These are phyloP conservation scores for Campylomormyrus tamandua DNA, from an alignment of 2,113 vertebrate species.

Conservation along the genomic window DNA sequence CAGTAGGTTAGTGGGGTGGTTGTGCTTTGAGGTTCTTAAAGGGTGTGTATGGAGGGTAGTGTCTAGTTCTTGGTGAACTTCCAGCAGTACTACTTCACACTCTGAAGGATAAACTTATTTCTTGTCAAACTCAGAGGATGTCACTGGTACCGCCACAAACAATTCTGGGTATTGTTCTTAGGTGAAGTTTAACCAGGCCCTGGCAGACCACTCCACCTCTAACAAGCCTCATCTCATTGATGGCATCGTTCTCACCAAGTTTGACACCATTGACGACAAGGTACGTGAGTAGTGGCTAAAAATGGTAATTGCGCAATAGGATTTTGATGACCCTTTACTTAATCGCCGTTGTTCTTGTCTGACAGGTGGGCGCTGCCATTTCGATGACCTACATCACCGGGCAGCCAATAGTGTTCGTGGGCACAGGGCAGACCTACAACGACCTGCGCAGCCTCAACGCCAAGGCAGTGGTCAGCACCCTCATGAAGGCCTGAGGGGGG, in stretches of 20 bases:
- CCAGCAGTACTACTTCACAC: background rate
- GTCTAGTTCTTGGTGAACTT: background rate
- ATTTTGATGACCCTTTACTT: background rate
- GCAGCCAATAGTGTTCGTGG: conserved; percentile 96
- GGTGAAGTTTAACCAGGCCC: conserved; percentile 97
- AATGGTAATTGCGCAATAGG: background rate
- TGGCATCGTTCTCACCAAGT: conserved; percentile 96
- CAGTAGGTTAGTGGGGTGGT: background rate
- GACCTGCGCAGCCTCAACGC: conserved; percentile 96
- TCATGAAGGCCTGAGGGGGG: conserved; percentile 85
- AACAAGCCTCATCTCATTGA: conserved; percentile 91
- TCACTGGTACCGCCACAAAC: background rate
- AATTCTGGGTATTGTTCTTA: conserved; percentile 34
- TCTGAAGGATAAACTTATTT: background rate
- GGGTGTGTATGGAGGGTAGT: background rate
- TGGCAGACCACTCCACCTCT: conserved; percentile 93
- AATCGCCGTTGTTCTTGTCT: background rate
- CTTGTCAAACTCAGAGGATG: background rate
- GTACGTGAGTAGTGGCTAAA: conserved; percentile 47
- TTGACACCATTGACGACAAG: conserved; percentile 99
- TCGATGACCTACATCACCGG: conserved; percentile 99
- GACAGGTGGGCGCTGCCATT: conserved; percentile 89
- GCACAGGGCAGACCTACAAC: conserved; percentile 95
- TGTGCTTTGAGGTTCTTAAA: background rate
- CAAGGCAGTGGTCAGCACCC: conserved; percentile 87